These are phyloP conservation scores for Stylophora pistillata DNA, from an alignment of 64 coral and sea anemone genomes.

Conservation along the genomic window DNA sequence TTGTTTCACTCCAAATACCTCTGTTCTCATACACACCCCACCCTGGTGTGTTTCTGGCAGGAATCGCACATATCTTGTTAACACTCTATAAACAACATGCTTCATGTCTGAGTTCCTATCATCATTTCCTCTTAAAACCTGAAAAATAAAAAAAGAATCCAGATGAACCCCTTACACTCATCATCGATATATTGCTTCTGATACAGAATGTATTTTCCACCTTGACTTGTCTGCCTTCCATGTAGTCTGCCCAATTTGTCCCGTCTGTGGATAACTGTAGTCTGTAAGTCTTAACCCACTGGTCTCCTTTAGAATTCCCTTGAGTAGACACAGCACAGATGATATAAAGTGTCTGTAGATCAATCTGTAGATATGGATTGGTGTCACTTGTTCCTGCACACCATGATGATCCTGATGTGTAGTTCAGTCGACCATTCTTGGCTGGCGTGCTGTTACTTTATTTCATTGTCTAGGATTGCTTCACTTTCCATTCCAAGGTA, in stretches of 20 bases:
- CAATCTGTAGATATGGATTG: too few relatives aligned
- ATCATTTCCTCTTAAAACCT: slow-evolving; percentile 45
- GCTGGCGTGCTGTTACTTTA: background rate
- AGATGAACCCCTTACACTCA: background rate
- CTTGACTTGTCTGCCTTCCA: slow-evolving; percentile 12
- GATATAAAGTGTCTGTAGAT: too few relatives aligned
- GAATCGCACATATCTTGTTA: slow-evolving; percentile 45
- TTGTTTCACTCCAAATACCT: slow-evolving; percentile 27
- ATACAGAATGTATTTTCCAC: too few relatives aligned
- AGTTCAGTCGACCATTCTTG: too few relatives aligned
- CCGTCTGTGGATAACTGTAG: slow-evolving; percentile 19
- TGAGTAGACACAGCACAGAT: too few relatives aligned
- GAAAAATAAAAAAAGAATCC: background rate
- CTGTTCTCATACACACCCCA: slow-evolving; percentile 33
- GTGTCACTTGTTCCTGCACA: too few relatives aligned
- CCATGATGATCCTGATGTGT: background rate
- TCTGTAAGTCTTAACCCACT: slow-evolving; percentile 56
- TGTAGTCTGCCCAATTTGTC: slow-evolving; percentile 26
- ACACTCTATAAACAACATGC: background rate
- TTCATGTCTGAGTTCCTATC: slow-evolving; percentile 7
- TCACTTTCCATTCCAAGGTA: too few relatives aligned
- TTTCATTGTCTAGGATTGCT: too few relatives aligned
- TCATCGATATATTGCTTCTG: slow-evolving; percentile 34
- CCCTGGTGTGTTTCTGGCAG: background rate
- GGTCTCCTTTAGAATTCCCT: background rate